phyloP scores from a whole-genome alignment of 1,140 invertebrate genomes.

The Sitobion miscanthi region DNA sequence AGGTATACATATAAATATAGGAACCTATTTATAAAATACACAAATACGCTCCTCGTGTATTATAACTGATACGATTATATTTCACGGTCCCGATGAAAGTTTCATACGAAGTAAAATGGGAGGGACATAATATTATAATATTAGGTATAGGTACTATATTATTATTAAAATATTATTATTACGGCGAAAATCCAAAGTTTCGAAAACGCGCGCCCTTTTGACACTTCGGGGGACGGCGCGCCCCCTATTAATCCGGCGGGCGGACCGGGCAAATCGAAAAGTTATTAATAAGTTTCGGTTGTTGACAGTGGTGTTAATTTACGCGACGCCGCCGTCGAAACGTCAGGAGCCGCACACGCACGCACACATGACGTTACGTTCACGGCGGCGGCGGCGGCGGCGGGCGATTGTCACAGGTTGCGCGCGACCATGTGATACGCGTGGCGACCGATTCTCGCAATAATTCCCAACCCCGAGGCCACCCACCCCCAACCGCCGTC shows the following conservation, averaged over 20 bases:
- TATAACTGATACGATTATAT: neutral
- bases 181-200: neutral
- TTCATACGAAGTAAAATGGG: neutral
- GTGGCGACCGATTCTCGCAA: constrained; percentile 27
- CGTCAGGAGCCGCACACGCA: constrained; percentile 40
- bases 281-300: constrained; percentile 56
- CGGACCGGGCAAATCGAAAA: constrained; percentile 36
- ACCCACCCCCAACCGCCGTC: neutral
- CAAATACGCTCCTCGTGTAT: neutral
- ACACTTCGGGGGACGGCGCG: neutral
- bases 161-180: neutral
- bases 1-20: too few relatives aligned
- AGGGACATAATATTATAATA: neutral
- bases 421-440: constrained; percentile 48
- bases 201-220: neutral
- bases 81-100: neutral
- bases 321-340: constrained; percentile 52
- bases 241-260: neutral
- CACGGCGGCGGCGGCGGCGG: neutral
- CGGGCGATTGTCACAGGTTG: constrained; percentile 53
- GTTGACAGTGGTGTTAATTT: constrained; percentile 55
- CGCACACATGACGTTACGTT: neutral
- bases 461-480: neutral
- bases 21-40: neutral
- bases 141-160: neutral